Evolutionary conservation across 2,888 invertebrate species (phyloP).

Genomic region (Phorcus lineatus): DNA sequence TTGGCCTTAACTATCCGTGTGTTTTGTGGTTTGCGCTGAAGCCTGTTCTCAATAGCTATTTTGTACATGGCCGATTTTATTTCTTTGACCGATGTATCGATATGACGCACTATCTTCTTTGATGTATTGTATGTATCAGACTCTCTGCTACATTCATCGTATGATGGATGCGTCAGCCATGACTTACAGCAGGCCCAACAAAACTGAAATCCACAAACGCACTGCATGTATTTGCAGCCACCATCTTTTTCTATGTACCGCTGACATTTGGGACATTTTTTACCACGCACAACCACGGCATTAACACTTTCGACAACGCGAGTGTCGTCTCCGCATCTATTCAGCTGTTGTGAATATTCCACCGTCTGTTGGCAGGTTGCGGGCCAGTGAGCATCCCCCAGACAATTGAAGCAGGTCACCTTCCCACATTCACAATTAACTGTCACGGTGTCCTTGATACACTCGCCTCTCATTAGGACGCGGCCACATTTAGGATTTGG

Average conservation of each 20-base stretch:
- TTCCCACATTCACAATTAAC: conserved; percentile 50
- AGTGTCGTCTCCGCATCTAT: conserved; percentile 38
- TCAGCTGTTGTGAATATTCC: conserved; percentile 41
- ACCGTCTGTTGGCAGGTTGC: conserved; percentile 46
- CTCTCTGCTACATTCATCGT: not conserved
- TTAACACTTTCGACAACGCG: no score
- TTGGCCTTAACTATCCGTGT: conserved; percentile 26
- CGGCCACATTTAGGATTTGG: conserved; percentile 53
- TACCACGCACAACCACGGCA: conserved; percentile 42
- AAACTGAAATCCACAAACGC: conserved; percentile 48
- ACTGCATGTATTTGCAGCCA: conserved; percentile 52
- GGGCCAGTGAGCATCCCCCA: conserved; percentile 55
- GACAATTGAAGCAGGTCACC: conserved; percentile 50
- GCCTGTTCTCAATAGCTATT: conserved; percentile 37
- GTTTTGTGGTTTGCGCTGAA: conserved; percentile 34
- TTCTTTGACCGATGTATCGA: not conserved
- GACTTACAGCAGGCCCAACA: conserved; percentile 55
- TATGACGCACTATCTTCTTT: conserved; percentile 19
- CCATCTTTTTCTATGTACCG: conserved; percentile 52
- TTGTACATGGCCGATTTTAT: conserved; percentile 36
- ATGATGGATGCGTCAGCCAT: conserved; percentile 20
- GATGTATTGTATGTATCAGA: conserved; percentile 26
- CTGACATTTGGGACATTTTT: conserved; percentile 53
- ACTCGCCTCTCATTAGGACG: conserved; percentile 33
- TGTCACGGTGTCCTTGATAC: conserved; percentile 28